Conservation (phyloP, 2,888 invertebrate species). For the Eremobia ochroleuca region DNA sequence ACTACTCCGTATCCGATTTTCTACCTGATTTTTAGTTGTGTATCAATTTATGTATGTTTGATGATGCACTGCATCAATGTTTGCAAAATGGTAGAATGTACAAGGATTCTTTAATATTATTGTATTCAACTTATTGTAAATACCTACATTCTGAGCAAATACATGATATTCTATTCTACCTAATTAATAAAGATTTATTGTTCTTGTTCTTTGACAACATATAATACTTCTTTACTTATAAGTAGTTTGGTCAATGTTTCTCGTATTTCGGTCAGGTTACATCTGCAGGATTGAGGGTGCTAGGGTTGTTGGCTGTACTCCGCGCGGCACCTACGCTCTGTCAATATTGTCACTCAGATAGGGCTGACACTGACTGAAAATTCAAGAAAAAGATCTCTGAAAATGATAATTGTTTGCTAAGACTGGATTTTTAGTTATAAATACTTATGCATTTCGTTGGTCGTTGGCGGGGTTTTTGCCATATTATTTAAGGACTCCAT, state of each 20-base stretch:
- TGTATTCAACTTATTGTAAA: too few species aligned
- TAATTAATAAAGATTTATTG: neutral
- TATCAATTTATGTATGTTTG: too few species aligned
- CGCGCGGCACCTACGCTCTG: neutral
- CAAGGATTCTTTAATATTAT: too few species aligned
- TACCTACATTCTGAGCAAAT: too few species aligned
- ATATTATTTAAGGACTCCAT: neutral
- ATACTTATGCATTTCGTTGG: neutral
- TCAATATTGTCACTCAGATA: constrained; percentile 49
- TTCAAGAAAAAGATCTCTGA: neutral
- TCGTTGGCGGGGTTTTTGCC: too few species aligned
- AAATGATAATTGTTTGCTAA: neutral
- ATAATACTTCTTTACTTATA: neutral
- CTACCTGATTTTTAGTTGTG: too few species aligned
- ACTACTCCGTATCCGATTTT: too few species aligned
- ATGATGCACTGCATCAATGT: too few species aligned
- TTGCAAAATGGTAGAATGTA: too few species aligned
- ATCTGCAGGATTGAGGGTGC: constrained; percentile 4
- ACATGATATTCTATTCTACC: too few species aligned
- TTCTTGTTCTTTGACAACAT: neutral
- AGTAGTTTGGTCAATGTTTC: constrained; percentile 11
- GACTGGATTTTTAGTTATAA: neutral
- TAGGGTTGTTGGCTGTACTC: constrained; percentile 9
- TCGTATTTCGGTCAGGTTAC: constrained; percentile 10
- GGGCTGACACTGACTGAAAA: constrained; percentile 16